phyloP scores from a whole-genome alignment of 2,888 invertebrate genomes.

The Oasisia sp. region DNA sequence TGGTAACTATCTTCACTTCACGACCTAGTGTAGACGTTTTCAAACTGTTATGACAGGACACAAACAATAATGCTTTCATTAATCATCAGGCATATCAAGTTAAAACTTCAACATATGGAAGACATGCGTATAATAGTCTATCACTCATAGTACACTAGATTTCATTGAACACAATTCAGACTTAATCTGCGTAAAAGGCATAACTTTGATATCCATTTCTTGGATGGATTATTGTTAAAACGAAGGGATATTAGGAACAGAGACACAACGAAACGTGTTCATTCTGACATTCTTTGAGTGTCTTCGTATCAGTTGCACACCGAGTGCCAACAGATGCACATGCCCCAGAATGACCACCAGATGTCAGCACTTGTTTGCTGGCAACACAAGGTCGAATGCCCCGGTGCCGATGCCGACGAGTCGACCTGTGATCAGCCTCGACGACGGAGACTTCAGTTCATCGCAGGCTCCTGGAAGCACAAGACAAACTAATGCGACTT shows the following conservation, averaged over 20 bases:
- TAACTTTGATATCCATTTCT: no score
- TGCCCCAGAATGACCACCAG: neutral
- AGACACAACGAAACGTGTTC: no score
- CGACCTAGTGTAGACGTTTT: no score
- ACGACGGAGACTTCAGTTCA: constrained; percentile 83
- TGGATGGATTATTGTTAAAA: no score
- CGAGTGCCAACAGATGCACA: neutral
- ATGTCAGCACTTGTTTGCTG: neutral
- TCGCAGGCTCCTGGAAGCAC: constrained; percentile 76
- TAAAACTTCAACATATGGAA: neutral
- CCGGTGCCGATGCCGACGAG: constrained; percentile 86
- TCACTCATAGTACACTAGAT: neutral
- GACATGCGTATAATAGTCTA: neutral
- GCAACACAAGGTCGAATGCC: constrained; percentile 69
- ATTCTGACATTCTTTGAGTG: neutral
- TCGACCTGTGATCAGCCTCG: constrained; percentile 86
- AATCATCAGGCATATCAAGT: neutral
- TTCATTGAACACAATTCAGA: no score
- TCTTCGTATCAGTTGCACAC: neutral
- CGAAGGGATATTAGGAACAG: no score
- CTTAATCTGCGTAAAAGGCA: no score
- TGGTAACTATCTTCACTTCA: neutral
- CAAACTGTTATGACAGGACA: neutral
- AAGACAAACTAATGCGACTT: neutral
- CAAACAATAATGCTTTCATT: neutral